Conservation (phyloP, 2,113 vertebrate genomes). For the Athene noctua region DNA sequence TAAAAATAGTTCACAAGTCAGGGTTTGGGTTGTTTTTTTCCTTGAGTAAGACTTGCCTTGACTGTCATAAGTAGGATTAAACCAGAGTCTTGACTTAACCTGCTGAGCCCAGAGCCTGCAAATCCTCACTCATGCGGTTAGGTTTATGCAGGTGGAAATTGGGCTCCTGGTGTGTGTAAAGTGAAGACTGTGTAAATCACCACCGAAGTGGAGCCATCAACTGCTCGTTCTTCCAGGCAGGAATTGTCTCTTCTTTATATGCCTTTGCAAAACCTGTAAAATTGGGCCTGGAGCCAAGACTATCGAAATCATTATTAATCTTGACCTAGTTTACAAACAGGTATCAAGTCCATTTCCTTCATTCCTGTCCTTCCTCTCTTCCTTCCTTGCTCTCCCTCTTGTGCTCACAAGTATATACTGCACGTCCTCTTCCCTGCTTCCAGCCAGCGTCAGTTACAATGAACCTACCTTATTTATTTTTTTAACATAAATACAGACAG, state of each 20-base stretch:
- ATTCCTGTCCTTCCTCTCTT: not conserved
- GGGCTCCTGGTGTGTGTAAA: not conserved
- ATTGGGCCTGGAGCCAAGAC: not conserved
- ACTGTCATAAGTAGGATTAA: slow-evolving; percentile 15
- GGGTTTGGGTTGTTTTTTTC: not conserved
- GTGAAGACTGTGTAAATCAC: not conserved
- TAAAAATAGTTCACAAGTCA: not conserved
- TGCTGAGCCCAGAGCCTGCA: not conserved
- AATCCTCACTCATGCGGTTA: not conserved
- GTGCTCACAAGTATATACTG: slow-evolving; percentile 40
- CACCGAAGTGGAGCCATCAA: rapidly evolving
- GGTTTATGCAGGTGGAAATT: not conserved
- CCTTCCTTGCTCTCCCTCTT: slow-evolving; percentile 60
- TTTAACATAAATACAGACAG: not conserved
- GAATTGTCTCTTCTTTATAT: not conserved
- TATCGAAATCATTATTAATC: not conserved
- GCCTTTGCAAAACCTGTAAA: not conserved
- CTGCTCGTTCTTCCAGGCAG: not conserved
- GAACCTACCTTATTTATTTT: not conserved
- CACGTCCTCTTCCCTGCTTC: not conserved
- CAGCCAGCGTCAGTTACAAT: not conserved
- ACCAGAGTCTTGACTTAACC: not conserved
- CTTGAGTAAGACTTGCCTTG: not conserved
- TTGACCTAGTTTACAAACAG: not conserved
- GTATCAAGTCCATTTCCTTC: not conserved